Evolutionary conservation across 2,888 invertebrate species (phyloP), one percentile per base, ranked within the genome.

Genomic region (Drosophila anomalata): DNA sequence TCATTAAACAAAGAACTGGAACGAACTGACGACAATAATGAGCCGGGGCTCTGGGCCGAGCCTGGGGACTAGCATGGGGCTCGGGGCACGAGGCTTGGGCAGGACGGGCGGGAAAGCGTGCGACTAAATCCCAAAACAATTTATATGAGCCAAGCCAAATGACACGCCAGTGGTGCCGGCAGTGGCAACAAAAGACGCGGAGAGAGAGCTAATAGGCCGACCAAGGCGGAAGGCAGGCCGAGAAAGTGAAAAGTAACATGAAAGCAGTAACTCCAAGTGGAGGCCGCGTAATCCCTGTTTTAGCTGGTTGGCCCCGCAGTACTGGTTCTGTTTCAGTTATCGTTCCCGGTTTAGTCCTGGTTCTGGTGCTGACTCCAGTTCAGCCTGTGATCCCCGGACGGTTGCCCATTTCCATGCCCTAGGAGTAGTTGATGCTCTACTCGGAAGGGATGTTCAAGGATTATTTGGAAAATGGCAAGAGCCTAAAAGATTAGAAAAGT

Each of bases 81-180:
- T 14, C 14, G 26, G 24, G 24, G 11, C n/a, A 14, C 20, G 22
- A 47, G 24, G 14, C 56, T 68, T 62, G 54, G 68, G 63, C 54
- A 48, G 22, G 22, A 24, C 3, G 8, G 29, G 9, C 8, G 9
- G 55, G 56, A 79, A 79, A 75, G 73, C 63, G 73, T 81, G 75
- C 77, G 74, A 68, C 75, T 71, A 85, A 87, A 79, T 83, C 83
- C 83, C 88, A 85, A 83, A 87, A 82, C 86, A 85, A 83, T 83
- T 87, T 83, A 85, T 87, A 75, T 71, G 79, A 75, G 70, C 71
- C 79, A 70, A 72, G 71, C 77, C 63, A 75, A 75, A 73, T 78
- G 85, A 75, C 76, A 65, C 67, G 65, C 58, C 63, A 68, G 61
- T 41, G 14, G 9, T 51, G 44, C 1, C 42, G 14, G 41, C 17